Evolutionary conservation across 2,113 vertebrate genomes (phyloP), one percentile per base, ranked within the genome.

Genomic region (Charadrius vociferus): DNA sequence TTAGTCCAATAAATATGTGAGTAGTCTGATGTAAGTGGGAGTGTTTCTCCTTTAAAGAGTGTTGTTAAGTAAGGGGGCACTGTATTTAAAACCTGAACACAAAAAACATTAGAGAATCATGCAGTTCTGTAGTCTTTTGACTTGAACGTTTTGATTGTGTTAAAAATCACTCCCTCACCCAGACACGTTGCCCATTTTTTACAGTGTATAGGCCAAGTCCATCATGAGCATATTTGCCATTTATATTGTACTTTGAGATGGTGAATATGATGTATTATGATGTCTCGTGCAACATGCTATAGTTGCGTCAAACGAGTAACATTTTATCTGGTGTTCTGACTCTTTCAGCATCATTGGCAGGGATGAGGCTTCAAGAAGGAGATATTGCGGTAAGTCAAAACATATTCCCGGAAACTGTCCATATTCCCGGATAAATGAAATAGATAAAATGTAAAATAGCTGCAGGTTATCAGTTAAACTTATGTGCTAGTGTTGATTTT

Each of bases 311-410:
- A 63, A 56, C 1, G 34, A 29, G 8, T 68, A 47, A 81, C 70
- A 70, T 72, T 86, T 34, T 66, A 32, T 59, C 50, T 86, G 56
- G 1, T 39, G 8, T 74, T 88, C 26, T 93, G n/a, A 36, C 37
- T 91, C 39, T 95, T 97, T 91, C 98, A 99, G 99, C 99, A 1
- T 99, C 99, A 1, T 94, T 99, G 97, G 99, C 99, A 36, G 99
- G 99, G 88, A 99, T 99, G 99, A 98, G 98, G 65, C 99, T 99
- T 26, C 98, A 98, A 88, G 98, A 98, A 92, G 99, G 99, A 62
- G 99, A 99, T 97, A 97, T 99, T 93, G 99, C 99, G 34, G 99
- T 99, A 97, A 99, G 99, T 97, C 56, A 83, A 56, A 93, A 91
- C 32, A 10, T 32, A 5, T 45, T 92, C 45, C 53, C 20, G 15